Conservation (phyloP, 35 echinoderm and acorn worm genomes). For the Heliocidaris tuberculata region DNA sequence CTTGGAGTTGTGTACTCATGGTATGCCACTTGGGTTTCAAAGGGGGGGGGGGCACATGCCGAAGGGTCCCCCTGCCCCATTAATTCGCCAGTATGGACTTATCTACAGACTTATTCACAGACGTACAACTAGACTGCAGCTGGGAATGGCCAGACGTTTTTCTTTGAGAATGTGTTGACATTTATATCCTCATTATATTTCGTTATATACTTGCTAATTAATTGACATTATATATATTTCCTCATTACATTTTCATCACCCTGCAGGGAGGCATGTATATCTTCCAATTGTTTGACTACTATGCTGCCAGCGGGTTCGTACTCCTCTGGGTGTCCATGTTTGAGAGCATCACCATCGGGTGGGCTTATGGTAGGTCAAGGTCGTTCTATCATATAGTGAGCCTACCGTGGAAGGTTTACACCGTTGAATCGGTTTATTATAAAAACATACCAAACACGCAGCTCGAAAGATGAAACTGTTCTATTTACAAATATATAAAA, state of each 20-base stretch:
- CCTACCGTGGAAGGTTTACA: too few species aligned
- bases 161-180: not conserved
- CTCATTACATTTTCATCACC: not conserved
- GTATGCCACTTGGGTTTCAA: too few species aligned
- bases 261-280: slow-evolving; percentile 85
- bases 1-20: too few species aligned
- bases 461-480: too few species aligned
- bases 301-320: slow-evolving; percentile 69
- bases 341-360: slow-evolving; percentile 66
- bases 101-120: too few species aligned
- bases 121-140: too few species aligned
- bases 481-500: not conserved
- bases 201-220: not conserved
- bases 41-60: too few species aligned
- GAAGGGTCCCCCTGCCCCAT: too few species aligned
- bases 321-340: slow-evolving; percentile 74
- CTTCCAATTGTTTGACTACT: slow-evolving; percentile 84
- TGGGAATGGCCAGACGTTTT: not conserved
- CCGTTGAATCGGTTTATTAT: too few species aligned
- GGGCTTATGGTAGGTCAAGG: slow-evolving; percentile 76
- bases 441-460: too few species aligned
- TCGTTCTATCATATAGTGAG: too few species aligned
- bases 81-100: too few species aligned
- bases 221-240: not conserved
- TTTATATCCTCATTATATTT: not conserved